phyloP scores from a whole-genome alignment of 2,797 vertebrate genomes.

The Myotis daubentonii region DNA sequence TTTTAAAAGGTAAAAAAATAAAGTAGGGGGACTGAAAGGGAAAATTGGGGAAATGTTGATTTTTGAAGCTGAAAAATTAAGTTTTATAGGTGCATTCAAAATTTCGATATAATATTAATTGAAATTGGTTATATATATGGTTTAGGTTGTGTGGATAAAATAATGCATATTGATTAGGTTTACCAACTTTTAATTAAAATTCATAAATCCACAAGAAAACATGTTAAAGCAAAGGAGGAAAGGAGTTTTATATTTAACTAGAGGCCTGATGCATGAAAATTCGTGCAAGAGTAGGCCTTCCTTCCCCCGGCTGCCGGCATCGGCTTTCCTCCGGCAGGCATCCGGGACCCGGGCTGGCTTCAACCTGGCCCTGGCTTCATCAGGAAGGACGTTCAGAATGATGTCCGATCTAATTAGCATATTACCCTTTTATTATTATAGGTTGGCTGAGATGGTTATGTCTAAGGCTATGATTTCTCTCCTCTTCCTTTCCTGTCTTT shows the following conservation, averaged over 20 bases:
- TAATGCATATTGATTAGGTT: background rate
- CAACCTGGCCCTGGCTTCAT: too few species aligned
- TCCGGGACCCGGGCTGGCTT: too few species aligned
- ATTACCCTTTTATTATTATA: too few species aligned
- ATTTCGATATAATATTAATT: background rate
- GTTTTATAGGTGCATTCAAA: background rate
- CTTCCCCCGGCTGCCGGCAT: too few species aligned
- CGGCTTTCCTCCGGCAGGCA: too few species aligned
- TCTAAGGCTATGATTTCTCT: background rate
- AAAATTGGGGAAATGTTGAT: background rate
- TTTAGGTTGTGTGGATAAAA: conserved; percentile 21
- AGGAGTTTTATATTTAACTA: background rate
- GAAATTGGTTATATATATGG: background rate
- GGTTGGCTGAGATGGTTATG: background rate
- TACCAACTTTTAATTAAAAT: conserved; percentile 52
- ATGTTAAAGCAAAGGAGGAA: background rate
- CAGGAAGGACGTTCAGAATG: too few species aligned
- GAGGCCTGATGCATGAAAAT: too few species aligned
- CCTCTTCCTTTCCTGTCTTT: background rate
- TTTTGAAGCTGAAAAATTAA: background rate
- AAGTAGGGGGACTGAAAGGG: background rate
- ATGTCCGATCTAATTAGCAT: too few species aligned
- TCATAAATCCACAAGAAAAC: conserved; percentile 12
- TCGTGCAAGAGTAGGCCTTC: too few species aligned
- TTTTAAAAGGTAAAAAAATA: background rate